Evolutionary conservation across 2,888 invertebrate genomes (phyloP).

Genomic region (Mimachlamys varia): DNA sequence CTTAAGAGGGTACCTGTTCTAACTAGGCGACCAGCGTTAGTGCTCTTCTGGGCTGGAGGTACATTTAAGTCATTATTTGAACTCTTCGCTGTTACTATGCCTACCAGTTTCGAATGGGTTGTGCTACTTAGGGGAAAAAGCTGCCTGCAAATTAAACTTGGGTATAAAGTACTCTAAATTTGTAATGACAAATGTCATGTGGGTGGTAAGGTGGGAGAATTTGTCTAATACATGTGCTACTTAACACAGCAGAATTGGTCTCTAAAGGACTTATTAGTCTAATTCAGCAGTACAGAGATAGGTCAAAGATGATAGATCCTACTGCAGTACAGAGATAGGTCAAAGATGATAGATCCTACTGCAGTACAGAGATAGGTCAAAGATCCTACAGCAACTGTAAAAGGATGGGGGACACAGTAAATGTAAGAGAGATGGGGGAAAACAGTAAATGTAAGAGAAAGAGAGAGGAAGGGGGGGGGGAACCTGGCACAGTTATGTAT

Average conservation of each 20-base stretch:
- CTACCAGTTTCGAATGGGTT: background rate
- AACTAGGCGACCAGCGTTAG: background rate
- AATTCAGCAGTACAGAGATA: background rate
- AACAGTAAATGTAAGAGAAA: too few species aligned
- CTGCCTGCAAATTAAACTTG: background rate
- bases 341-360: too few species aligned
- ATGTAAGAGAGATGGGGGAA: too few species aligned
- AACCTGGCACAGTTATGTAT: background rate
- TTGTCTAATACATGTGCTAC: background rate
- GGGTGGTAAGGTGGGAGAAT: background rate
- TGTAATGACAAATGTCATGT: slow-evolving; percentile 24
- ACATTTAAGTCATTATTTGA: background rate
- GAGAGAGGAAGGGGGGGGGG: too few species aligned
- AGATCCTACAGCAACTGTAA: background rate
- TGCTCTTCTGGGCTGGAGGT: slow-evolving; percentile 2
- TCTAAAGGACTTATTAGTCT: background rate
- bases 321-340: background rate
- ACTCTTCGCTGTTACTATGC: background rate
- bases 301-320: too few species aligned
- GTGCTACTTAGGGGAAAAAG: background rate
- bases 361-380: background rate
- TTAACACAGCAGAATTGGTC: background rate
- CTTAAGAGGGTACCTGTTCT: slow-evolving; percentile 9
- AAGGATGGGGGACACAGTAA: background rate
- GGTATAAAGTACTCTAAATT: slow-evolving; percentile 16